Evolutionary conservation across 30 jellyfish, hydroid and myxozoan genomes (phyloP).

Genomic region (Aurelia coerulea): DNA sequence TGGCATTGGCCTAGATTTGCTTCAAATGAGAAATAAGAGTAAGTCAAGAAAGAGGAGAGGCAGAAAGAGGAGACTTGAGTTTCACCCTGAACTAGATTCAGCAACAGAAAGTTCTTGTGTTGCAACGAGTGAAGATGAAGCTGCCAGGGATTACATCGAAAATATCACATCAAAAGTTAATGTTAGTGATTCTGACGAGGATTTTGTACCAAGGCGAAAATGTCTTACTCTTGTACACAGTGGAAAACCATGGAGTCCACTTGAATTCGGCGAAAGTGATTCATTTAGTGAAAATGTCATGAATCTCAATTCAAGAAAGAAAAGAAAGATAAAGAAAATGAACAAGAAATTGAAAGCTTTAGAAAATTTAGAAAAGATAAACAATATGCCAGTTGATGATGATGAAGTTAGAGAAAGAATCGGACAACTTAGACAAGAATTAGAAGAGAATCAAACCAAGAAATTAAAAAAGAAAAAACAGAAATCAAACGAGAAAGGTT

Average conservation of each 20-base stretch:
- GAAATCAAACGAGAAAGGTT: constrained; percentile 1
- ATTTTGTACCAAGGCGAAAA: constrained; percentile 62
- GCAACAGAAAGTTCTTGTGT: constrained; percentile 75
- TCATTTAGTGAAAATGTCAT: constrained; percentile 82
- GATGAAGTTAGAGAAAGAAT: background rate
- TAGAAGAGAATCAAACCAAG: constrained; percentile 12
- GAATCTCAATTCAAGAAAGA: constrained; percentile 48
- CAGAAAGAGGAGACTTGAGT: constrained; percentile 70
- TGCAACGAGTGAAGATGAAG: constrained; percentile 90
- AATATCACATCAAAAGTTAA: constrained; percentile 49
- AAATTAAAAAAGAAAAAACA: constrained; percentile 9
- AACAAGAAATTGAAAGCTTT: constrained; percentile 62
- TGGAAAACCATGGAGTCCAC: constrained; percentile 84
- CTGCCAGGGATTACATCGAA: constrained; percentile 81
- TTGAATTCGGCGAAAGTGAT: constrained; percentile 93
- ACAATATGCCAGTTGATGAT: too few species aligned
- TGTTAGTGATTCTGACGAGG: constrained; percentile 94
- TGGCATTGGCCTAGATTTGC: constrained; percentile 45
- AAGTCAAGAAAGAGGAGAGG: constrained; percentile 66
- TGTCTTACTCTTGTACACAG: constrained; percentile 43
- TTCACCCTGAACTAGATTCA: constrained; percentile 65
- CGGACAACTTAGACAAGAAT: constrained; percentile 25
- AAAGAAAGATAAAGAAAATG: constrained; percentile 62
- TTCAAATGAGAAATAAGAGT: constrained; percentile 61
- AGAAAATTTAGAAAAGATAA: constrained; percentile 36